Conservation (phyloP, 2,797 vertebrate genomes). For the Paguma larvata region DNA sequence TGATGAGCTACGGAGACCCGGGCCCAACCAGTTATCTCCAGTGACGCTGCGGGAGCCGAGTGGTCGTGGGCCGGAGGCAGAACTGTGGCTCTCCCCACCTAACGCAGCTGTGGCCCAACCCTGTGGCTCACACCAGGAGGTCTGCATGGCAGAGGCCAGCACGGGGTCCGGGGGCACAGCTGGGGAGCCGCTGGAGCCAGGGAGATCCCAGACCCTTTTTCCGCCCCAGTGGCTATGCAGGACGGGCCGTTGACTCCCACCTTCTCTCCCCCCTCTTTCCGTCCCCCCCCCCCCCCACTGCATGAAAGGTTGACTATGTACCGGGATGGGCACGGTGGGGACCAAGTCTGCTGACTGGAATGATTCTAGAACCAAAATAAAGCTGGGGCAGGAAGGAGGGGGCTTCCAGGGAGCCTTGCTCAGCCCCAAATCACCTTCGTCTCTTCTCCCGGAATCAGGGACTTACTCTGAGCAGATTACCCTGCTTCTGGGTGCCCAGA, state of each 20-base stretch:
- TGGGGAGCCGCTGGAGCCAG: not conserved
- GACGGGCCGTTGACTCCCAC: not conserved
- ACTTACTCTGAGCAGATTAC: not conserved
- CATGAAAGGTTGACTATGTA: constrained; percentile 67
- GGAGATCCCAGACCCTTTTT: not conserved
- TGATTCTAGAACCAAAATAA: constrained; percentile 79
- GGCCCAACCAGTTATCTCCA: not conserved
- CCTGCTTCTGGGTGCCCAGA: not conserved
- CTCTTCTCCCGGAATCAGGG: constrained; percentile 2
- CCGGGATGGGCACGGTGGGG: not conserved
- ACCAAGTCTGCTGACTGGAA: constrained; percentile 40
- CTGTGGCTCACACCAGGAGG: not conserved
- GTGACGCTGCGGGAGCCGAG: not conserved
- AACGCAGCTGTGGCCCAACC: not conserved
- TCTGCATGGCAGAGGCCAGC: not conserved
- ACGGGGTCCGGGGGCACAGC: not conserved
- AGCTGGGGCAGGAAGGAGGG: constrained; percentile 63
- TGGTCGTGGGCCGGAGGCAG: not conserved
- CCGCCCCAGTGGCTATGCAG: not conserved
- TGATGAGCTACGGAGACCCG: not conserved
- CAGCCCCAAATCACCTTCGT: not conserved
- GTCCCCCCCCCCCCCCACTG: constrained; percentile 8
- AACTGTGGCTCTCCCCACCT: not conserved
- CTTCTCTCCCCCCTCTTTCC: not conserved
- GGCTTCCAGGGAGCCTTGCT: constrained; percentile 4